Percentiles rank a stretch among this genome's conserved stretches.
These are phyloP conservation scores for Heliothis subflexa DNA, from an alignment of 1,140 invertebrate species.

Conservation along the genomic window DNA sequence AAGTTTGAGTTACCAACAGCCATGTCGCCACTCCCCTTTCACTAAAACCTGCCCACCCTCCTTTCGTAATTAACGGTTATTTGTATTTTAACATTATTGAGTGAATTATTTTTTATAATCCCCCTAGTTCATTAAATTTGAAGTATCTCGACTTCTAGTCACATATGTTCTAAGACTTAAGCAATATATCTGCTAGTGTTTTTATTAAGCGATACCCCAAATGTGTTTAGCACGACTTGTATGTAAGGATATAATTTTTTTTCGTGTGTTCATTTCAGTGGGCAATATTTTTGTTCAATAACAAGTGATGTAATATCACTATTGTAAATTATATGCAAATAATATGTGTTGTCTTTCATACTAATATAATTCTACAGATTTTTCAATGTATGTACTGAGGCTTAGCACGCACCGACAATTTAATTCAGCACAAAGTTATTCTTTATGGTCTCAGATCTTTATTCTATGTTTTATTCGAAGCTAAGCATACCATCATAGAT, in stretches of 20 bases:
- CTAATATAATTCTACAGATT: background rate
- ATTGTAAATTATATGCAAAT: background rate
- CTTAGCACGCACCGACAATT: background rate
- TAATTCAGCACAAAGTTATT: background rate
- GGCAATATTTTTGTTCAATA: background rate
- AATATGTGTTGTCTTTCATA: background rate
- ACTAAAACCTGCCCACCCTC: constrained; percentile 52
- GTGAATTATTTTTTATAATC: constrained; percentile 50
- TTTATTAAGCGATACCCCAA: background rate
- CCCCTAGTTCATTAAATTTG: constrained; percentile 6
- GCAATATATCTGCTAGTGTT: constrained; percentile 17
- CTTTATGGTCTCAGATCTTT: too few species aligned
- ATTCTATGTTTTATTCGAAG: background rate
- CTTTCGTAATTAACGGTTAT: constrained; percentile 7
- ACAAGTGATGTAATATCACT: background rate
- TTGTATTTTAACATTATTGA: constrained; percentile 38
- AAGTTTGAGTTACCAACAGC: constrained; percentile 10
- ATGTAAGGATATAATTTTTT: background rate
- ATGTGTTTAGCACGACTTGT: constrained; percentile 12
- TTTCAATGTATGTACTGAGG: background rate
- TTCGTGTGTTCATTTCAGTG: constrained; percentile 2
- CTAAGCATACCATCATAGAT: too few species aligned
- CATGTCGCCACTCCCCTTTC: constrained; percentile 29
- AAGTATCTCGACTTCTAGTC: constrained; percentile 44
- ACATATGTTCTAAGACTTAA: constrained; percentile 30